Percentiles rank a stretch among this genome's conserved stretches.
These are phyloP conservation scores for Ennomos quercinarius DNA, from an alignment of 2,888 invertebrate genomes.

Conservation along the genomic window DNA sequence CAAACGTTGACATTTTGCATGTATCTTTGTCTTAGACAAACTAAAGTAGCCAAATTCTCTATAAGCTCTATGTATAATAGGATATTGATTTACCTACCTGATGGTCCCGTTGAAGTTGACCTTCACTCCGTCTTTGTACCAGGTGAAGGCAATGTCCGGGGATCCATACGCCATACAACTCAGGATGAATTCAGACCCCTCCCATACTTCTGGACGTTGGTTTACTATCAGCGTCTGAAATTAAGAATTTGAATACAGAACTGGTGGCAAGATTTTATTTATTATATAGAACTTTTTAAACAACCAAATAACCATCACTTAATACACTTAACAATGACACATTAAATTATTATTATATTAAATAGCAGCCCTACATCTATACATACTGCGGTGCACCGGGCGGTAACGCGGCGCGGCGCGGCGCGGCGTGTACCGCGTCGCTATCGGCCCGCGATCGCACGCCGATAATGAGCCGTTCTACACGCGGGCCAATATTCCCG, in stretches of 20 bases:
- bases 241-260: not conserved
- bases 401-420: too few relatives aligned
- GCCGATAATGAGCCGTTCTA: conserved; percentile 53
- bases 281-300: too few relatives aligned
- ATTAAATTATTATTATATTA: too few relatives aligned
- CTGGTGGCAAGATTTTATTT: not conserved
- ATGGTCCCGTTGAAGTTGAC: conserved; percentile 91
- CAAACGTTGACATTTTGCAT: too few relatives aligned
- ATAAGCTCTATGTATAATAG: too few relatives aligned
- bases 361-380: conserved; percentile 20
- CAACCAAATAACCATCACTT: too few relatives aligned
- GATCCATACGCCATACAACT: conserved; percentile 92
- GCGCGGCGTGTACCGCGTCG: conserved; percentile 27
- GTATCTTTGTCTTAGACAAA: too few relatives aligned
- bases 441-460: conserved; percentile 40
- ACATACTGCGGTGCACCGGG: too few relatives aligned
- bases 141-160: conserved; percentile 89
- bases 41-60: too few relatives aligned
- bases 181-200: conserved; percentile 91
- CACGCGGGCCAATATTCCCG: conserved; percentile 39
- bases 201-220: conserved; percentile 85
- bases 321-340: too few relatives aligned
- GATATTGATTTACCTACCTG: conserved; percentile 86
- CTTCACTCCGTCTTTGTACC: conserved; percentile 92
- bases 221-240: conserved; percentile 70